These are phyloP conservation scores for Nettapus auritus DNA, from an alignment of 2,113 vertebrate species.

Conservation along the genomic window DNA sequence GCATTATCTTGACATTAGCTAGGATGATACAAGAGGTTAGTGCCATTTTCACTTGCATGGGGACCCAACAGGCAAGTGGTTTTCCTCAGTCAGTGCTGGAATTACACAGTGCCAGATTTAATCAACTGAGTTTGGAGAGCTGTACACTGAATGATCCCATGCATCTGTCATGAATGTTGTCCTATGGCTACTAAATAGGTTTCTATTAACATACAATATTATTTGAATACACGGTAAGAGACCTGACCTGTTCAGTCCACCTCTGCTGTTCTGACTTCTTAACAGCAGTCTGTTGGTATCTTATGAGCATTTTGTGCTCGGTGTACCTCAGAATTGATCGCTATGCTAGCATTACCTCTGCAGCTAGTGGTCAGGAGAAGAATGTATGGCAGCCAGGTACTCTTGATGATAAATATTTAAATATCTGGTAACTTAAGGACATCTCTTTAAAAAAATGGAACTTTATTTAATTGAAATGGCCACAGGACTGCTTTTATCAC, in stretches of 20 bases:
- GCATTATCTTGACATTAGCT: neutral
- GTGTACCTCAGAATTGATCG: constrained; percentile 33
- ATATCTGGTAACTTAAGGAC: constrained; percentile 45
- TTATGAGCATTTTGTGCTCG: constrained; percentile 44
- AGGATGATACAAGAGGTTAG: neutral
- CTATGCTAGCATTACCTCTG: constrained; percentile 32
- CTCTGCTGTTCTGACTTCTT: neutral
- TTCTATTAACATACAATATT: constrained; percentile 29
- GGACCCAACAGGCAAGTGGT: neutral
- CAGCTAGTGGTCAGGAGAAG: constrained; percentile 6
- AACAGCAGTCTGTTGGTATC: constrained; percentile 48
- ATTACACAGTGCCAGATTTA: neutral
- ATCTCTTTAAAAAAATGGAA: neutral
- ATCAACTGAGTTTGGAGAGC: neutral
- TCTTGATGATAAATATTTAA: constrained; percentile 44
- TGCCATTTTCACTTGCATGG: neutral
- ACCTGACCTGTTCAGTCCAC: constrained; percentile 24
- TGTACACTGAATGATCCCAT: neutral
- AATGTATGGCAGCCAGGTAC: neutral
- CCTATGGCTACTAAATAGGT: constrained; percentile 43
- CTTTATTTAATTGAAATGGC: constrained; percentile 42
- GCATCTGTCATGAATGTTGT: neutral
- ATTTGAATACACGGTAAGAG: constrained; percentile 5
- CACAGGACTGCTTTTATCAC: constrained; percentile 9
- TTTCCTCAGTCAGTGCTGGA: neutral